A percentile compares a stretch with the other conserved stretches of the same genome.
phyloP scores from a whole-genome alignment of 2,888 invertebrate species.

The Oxyteleia sp. region DNA sequence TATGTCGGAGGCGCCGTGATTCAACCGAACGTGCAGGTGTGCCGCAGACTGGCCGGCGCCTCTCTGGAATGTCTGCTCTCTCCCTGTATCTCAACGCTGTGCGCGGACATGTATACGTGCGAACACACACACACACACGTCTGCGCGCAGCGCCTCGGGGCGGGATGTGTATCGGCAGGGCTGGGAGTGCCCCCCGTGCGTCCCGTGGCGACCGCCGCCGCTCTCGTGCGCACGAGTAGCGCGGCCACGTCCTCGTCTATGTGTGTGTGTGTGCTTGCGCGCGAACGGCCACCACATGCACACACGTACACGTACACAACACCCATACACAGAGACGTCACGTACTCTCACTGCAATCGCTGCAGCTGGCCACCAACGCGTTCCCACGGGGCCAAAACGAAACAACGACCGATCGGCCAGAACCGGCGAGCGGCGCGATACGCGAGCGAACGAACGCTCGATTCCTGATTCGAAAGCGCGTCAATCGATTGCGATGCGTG shows the following conservation, averaged over 20 bases:
- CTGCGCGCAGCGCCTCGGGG: conserved; percentile 37
- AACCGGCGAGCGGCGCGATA: conserved; percentile 17
- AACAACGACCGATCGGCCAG: conserved; percentile 48
- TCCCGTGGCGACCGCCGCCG: conserved; percentile 50
- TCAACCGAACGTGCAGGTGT: conserved; percentile 85
- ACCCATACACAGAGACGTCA: no score
- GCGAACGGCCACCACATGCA: conserved; percentile 71
- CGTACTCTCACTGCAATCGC: conserved; percentile 85
- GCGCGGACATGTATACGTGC: conserved; percentile 12
- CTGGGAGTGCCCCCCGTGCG: conserved; percentile 50
- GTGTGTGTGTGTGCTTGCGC: conserved; percentile 8
- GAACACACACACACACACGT: neutral
- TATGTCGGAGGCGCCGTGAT: conserved; percentile 78
- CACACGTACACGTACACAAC: conserved; percentile 77
- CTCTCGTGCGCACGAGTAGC: conserved; percentile 15
- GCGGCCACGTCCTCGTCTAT: conserved; percentile 14
- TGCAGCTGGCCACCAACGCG: conserved; percentile 87
- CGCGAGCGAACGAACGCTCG: conserved; percentile 18
- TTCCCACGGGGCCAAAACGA: conserved; percentile 86
- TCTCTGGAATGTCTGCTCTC: conserved; percentile 84
- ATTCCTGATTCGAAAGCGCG: conserved; percentile 54
- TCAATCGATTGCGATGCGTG: conserved; percentile 61
- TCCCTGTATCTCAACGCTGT: conserved; percentile 56
- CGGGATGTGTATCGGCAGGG: conserved; percentile 53
- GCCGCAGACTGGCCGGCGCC: conserved; percentile 87